A percentile compares a stretch with the other conserved stretches of the same genome.
Evolutionary conservation across 2,797 vertebrate species (phyloP).

Genomic region (Sus cebifrons): DNA sequence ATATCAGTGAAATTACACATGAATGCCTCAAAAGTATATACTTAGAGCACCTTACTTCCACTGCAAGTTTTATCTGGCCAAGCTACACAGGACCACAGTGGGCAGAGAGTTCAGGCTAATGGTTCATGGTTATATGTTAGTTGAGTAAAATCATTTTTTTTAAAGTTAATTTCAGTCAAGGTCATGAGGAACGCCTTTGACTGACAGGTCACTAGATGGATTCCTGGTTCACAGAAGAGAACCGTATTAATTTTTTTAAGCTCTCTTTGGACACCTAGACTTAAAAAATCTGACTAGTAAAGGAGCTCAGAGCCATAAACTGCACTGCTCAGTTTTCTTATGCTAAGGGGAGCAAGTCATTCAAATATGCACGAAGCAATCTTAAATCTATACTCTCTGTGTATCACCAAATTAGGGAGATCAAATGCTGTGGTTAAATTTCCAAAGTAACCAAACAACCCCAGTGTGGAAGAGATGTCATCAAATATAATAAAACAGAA

Average conservation of each 20-base stretch:
- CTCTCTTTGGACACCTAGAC: background rate
- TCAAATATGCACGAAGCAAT: background rate
- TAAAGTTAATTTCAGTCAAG: constrained; percentile 50
- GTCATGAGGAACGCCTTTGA: background rate
- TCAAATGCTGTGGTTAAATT: constrained; percentile 40
- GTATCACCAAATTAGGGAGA: constrained; percentile 43
- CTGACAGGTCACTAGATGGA: background rate
- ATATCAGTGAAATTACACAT: background rate
- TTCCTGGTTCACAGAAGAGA: constrained; percentile 57
- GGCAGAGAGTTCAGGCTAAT: background rate
- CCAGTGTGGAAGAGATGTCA: constrained; percentile 10
- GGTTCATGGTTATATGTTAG: background rate
- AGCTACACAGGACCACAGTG: background rate
- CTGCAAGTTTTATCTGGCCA: background rate
- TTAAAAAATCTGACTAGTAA: constrained; percentile 5
- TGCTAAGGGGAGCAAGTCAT: background rate
- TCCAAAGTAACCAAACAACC: constrained; percentile 38
- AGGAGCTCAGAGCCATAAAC: background rate
- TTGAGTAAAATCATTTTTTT: background rate
- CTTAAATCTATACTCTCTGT: constrained; percentile 1
- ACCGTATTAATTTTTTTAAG: background rate
- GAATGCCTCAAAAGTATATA: background rate
- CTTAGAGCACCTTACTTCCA: background rate
- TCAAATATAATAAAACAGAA: constrained; percentile 13
- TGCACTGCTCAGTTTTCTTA: background rate